phyloP scores from a whole-genome alignment of 2,888 invertebrate species.

The Lamproptera curius region DNA sequence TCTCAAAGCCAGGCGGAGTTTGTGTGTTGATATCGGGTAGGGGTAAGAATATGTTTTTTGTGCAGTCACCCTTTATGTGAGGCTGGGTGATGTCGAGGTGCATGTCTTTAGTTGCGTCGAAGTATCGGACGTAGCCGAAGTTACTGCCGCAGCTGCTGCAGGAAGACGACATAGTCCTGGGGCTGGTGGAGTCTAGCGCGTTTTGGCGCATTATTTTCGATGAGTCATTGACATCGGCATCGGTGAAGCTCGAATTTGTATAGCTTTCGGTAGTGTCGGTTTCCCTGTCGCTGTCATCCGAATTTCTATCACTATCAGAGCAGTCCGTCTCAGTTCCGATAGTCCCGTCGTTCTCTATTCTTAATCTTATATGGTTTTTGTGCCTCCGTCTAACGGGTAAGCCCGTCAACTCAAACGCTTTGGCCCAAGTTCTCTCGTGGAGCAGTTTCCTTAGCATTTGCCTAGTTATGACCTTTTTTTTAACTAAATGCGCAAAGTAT shows the following conservation, averaged over 20 bases:
- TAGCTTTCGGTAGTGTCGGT: slow-evolving; percentile 63
- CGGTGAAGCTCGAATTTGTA: slow-evolving; percentile 57
- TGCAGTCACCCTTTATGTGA: slow-evolving; percentile 56
- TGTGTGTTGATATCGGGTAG: slow-evolving; percentile 33
- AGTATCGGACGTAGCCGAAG: slow-evolving; percentile 83
- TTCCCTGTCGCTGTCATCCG: slow-evolving; percentile 54
- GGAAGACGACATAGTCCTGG: slow-evolving; percentile 63
- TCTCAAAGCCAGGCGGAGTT: slow-evolving; percentile 33
- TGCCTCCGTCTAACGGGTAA: slow-evolving; percentile 65
- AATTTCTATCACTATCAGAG: slow-evolving; percentile 53
- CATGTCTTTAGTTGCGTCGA: slow-evolving; percentile 71
- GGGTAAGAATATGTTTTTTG: slow-evolving; percentile 52
- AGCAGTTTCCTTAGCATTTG: slow-evolving; percentile 86
- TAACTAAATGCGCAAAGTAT: slow-evolving; percentile 86
- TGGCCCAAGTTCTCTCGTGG: slow-evolving; percentile 78
- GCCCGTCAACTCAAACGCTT: slow-evolving; percentile 67
- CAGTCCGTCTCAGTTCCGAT: slow-evolving; percentile 62
- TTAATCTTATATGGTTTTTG: slow-evolving; percentile 62
- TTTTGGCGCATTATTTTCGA: slow-evolving; percentile 78
- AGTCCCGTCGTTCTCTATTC: slow-evolving; percentile 63
- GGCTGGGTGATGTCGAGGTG: slow-evolving; percentile 46
- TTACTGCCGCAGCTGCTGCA: slow-evolving; percentile 78
- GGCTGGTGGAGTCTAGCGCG: slow-evolving; percentile 73
- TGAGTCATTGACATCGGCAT: slow-evolving; percentile 43
- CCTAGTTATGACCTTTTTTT: slow-evolving; percentile 83